Evolutionary conservation across 2,113 vertebrate genomes (phyloP).

Genomic region (Burhinus oedicnemus): DNA sequence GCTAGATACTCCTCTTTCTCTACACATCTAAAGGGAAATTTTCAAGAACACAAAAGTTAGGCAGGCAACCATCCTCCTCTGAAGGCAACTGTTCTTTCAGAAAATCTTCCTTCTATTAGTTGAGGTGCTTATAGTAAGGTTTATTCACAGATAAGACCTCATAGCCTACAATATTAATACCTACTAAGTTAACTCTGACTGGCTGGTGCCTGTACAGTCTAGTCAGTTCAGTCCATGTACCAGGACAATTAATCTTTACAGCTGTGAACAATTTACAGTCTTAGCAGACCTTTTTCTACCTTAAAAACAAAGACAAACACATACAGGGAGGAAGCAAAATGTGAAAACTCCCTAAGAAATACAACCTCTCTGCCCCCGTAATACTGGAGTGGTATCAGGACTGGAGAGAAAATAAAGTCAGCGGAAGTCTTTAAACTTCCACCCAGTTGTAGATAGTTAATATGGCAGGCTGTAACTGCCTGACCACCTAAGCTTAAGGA

Average conservation of each 20-base stretch:
- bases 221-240: neutral
- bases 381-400: neutral
- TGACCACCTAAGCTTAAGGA: neutral
- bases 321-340: neutral
- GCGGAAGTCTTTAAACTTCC: neutral
- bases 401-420: neutral
- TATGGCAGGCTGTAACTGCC: neutral
- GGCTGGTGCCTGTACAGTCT: neutral
- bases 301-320: neutral
- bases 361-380: neutral
- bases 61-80: neutral
- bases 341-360: neutral
- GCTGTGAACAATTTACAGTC: neutral
- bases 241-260: neutral
- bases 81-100: neutral
- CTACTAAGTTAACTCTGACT: neutral
- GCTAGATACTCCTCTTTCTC: neutral
- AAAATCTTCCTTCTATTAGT: neutral
- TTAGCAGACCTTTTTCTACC: neutral
- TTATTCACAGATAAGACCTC: neutral
- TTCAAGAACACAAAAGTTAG: neutral
- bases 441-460: neutral
- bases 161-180: neutral
- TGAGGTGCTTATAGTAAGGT: neutral
- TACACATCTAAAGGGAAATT: neutral